These are phyloP conservation scores for Aix galericulata DNA, from an alignment of 2,113 vertebrate genomes.

Conservation along the genomic window DNA sequence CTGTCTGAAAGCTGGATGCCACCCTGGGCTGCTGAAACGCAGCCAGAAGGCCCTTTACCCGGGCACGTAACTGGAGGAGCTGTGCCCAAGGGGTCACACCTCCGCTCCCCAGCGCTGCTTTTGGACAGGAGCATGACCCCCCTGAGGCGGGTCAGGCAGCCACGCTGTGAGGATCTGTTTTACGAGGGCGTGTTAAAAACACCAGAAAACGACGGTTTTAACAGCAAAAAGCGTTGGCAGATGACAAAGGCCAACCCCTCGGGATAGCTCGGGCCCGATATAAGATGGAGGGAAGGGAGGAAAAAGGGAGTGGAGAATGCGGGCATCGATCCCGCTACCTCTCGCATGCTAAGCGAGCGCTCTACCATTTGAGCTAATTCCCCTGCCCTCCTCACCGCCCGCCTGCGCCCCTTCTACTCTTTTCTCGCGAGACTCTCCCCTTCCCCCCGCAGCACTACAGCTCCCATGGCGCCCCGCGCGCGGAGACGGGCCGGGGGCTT, in stretches of 20 bases:
- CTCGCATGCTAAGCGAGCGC: rapidly evolving
- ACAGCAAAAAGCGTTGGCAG: rapidly evolving
- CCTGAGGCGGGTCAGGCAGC: no score
- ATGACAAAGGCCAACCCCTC: rapidly evolving
- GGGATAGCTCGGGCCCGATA: no score
- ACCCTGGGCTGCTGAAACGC: neutral
- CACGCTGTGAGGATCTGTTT: neutral
- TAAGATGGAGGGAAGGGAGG: neutral
- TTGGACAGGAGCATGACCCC: neutral
- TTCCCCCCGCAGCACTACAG: neutral
- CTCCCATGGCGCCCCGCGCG: neutral
- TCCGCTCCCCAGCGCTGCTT: neutral
- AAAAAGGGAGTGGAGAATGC: neutral
- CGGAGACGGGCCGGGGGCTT: no score
- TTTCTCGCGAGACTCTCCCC: neutral
- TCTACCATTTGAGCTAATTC: neutral
- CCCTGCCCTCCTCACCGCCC: neutral
- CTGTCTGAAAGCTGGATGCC: neutral
- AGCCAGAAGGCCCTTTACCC: neutral
- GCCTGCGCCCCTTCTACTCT: neutral
- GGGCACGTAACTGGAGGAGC: neutral
- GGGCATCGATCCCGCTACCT: rapidly evolving
- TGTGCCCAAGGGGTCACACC: neutral
- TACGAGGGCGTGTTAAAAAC: no score
- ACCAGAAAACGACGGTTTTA: neutral